A percentile compares a stretch with the other conserved stretches of the same genome.
Evolutionary conservation across 2,113 vertebrate species (phyloP).

Genomic region (Campylomormyrus numenius): DNA sequence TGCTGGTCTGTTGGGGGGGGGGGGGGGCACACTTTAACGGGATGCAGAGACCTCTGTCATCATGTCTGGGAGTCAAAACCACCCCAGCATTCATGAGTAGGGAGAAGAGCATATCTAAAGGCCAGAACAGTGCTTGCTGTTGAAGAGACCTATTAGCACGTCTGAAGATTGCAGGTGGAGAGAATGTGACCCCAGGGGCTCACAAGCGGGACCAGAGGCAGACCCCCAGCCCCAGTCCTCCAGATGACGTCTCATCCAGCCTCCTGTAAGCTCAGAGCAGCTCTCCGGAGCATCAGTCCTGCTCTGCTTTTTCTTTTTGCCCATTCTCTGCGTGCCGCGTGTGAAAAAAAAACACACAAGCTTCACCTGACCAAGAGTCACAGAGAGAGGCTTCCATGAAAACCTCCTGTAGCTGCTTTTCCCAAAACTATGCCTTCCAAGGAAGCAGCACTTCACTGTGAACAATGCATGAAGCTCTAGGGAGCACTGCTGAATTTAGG

Average conservation of each 20-base stretch:
- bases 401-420: conserved; percentile 28
- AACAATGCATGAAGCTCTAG: not conserved
- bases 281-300: not conserved
- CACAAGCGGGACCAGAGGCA: not conserved
- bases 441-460: conserved; percentile 1
- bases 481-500: conserved; percentile 13
- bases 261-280: not conserved
- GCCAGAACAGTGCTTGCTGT: not conserved
- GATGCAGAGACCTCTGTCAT: not conserved
- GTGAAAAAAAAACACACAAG: not conserved
- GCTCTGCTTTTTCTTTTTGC: not conserved
- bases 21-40: not conserved
- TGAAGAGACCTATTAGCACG: not conserved
- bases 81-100: not conserved
- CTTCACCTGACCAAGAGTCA: conserved; percentile 30
- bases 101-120: too few relatives aligned
- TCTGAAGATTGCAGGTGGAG: not conserved
- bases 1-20: not conserved
- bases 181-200: not conserved
- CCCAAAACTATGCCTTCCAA: not conserved
- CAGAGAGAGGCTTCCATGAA: conserved; percentile 16
- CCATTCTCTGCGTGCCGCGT: not conserved
- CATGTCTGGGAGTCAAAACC: not conserved
- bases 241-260: not conserved
- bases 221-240: not conserved